Evolutionary conservation across 1,140 invertebrate species (phyloP), one percentile per base, ranked within the genome.

Genomic region (Drosophila rufa): DNA sequence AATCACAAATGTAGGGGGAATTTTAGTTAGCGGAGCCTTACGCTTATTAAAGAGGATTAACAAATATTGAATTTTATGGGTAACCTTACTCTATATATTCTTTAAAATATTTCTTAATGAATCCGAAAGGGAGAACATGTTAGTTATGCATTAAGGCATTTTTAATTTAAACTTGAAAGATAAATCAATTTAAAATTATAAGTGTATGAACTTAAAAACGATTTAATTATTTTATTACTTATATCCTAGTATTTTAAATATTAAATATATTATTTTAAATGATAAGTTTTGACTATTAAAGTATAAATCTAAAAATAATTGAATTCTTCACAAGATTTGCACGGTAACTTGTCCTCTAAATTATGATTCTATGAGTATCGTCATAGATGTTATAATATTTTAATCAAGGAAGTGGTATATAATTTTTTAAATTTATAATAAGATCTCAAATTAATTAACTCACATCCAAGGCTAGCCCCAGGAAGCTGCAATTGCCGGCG

Each of bases 401-500:
- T 9, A 3, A 0, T 15, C 36, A 27, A 40, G 22, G 19, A 57
- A 57, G 36, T 25, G 22, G 22, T 25, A 25, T 25, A 25, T 25
- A 25, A 25, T 25, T 25, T 25, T 25, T 25, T 25, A 25, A 25
- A 25, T 25, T 25, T 25, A 4, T 25, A 25, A 25, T 25, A 25
- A 25, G 22, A 36, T 19, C 12, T 36, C 11, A 22, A 55, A 19
- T 55, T 19, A 36, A 36, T 36, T 19, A 0, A 55, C 15, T 38
- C 1, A 14, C 6, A 14, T 4, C 51, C 3, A 38, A 57, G 38
- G 48, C 30, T 40, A 19, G 3, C 1, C 15, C 12, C 25, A 4
- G 36, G 25, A 66, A 53, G 9, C 15, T 42, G 42, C 22, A 15
- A 17, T 59, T 43, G 47, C 46, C 65, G 76, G 77, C 57, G 84